Base-by-base conservation (phyloP, 2,113 vertebrate species). In the Potamarius usumacintae region DNA sequence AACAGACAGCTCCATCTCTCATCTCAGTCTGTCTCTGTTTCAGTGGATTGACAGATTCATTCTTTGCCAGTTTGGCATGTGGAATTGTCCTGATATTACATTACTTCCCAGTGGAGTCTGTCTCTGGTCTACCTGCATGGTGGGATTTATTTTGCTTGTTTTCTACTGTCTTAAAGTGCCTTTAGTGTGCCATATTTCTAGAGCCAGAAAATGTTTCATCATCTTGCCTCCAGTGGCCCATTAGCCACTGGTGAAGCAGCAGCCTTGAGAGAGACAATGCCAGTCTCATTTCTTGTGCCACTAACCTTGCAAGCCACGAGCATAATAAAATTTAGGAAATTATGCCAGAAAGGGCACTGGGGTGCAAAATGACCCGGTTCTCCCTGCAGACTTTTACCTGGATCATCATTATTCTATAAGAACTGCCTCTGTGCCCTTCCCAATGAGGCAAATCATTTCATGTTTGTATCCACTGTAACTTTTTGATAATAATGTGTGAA, bases 1-100 rank as follows among this genome's bases (percentile, higher is more conserved):
- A 82, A 79, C 48, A 87, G 30, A 69, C 60, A 88, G 50, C 27
- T 52, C 62, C 63, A 4, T 79, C 25, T 53, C 50, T 87, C 58
- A 84, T 65, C 42, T 84, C 48, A n/a, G n/a, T 48, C 71, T 12
- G n/a, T 67, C 55, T 85, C 20, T 22, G 42, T 30, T 34, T 76
- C 71, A 81, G 25, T 25, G 34, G n/a, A 85, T 82, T 62, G 11
- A 63, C 42, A 72, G 20, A 48, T n/a, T 42, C 58, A 52, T 63
- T 63, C 42, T 48, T 62, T 25, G 18, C 18, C 27, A 80, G 48
- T 15, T 76, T 18, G 1, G 48, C 20, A 52, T 52, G 30, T 34
- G 69, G 30, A 72, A 63, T 10, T 58, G 69, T 74, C 53, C n/a
- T 76, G 69, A 57, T 12, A 53, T 85, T 67, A 58, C 30, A 58